A percentile compares a stretch with the other conserved stretches of the same genome.
These are phyloP conservation scores for Bombus superbus DNA, from an alignment of 1,140 invertebrate species.

Conservation along the genomic window DNA sequence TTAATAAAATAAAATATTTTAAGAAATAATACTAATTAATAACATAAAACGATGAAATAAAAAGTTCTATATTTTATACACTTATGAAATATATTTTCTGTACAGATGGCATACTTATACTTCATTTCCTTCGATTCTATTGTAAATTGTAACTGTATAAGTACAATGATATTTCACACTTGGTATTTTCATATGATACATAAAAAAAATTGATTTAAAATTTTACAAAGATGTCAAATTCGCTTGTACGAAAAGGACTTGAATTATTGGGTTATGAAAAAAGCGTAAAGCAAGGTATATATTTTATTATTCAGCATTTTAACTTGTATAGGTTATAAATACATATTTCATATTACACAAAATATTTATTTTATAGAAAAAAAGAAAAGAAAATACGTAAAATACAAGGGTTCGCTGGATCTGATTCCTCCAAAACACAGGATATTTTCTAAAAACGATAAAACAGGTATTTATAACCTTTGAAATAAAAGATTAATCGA, in stretches of 20 bases:
- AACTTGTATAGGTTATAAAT: constrained; percentile 4
- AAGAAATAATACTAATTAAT: too few species aligned
- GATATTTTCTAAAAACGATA: constrained; percentile 61
- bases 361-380: constrained; percentile 55
- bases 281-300: constrained; percentile 63
- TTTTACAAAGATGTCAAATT: constrained; percentile 74
- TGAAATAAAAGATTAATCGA: neutral
- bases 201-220: constrained; percentile 13
- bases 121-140: neutral
- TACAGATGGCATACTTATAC: neutral
- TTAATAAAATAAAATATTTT: too few species aligned
- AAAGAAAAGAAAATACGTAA: constrained; percentile 63
- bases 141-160: neutral
- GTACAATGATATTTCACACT: neutral
- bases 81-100: neutral
- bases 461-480: constrained; percentile 59
- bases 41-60: neutral
- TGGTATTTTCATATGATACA: too few species aligned
- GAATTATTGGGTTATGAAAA: constrained; percentile 71
- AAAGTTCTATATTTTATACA: neutral
- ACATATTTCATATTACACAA: neutral
- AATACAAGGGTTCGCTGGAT: constrained; percentile 66
- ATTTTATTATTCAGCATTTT: neutral
- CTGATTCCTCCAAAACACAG: constrained; percentile 73
- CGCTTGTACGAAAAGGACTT: constrained; percentile 75